Evolutionary conservation across 2,797 vertebrate genomes (phyloP).

Genomic region (Erethizon dorsatum): DNA sequence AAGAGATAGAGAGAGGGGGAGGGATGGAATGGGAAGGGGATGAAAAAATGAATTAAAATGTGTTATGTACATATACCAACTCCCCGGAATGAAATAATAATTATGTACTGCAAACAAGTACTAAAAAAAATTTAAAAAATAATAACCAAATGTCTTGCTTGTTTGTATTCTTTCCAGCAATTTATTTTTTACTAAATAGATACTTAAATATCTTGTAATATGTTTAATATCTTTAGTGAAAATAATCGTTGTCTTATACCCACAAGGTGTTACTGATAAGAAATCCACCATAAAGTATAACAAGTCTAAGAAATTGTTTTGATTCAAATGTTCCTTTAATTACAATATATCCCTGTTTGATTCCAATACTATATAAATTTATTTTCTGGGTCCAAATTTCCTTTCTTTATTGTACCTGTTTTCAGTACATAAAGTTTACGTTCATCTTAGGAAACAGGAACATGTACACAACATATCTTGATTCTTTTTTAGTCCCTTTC

Average conservation of each 20-base stretch:
- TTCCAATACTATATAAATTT: slow-evolving; percentile 42
- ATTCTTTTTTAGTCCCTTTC: no score
- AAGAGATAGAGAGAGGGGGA: no score
- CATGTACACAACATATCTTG: no score
- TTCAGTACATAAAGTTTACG: no score
- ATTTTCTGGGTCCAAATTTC: no score
- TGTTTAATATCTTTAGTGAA: slow-evolving; percentile 60
- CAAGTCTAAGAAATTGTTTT: slow-evolving; percentile 60
- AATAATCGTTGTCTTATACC: slow-evolving; percentile 63
- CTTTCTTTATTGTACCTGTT: no score
- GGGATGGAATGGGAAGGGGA: no score
- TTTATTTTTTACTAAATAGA: slow-evolving; percentile 58
- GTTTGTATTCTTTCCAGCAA: slow-evolving; percentile 72
- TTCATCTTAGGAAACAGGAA: no score
- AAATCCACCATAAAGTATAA: slow-evolving; percentile 42
- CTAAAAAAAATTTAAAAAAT: slow-evolving; percentile 61
- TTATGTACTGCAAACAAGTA: slow-evolving; percentile 45
- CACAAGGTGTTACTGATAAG: neutral
- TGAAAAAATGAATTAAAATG: no score
- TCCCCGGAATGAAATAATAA: no score
- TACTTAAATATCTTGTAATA: slow-evolving; percentile 71
- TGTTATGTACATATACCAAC: no score
- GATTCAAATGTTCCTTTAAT: slow-evolving; percentile 39
- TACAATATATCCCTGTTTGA: neutral
- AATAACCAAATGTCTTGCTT: slow-evolving; percentile 51